Evolutionary conservation across 2,888 invertebrate genomes (phyloP).

Genomic region (Clanis bilineata): DNA sequence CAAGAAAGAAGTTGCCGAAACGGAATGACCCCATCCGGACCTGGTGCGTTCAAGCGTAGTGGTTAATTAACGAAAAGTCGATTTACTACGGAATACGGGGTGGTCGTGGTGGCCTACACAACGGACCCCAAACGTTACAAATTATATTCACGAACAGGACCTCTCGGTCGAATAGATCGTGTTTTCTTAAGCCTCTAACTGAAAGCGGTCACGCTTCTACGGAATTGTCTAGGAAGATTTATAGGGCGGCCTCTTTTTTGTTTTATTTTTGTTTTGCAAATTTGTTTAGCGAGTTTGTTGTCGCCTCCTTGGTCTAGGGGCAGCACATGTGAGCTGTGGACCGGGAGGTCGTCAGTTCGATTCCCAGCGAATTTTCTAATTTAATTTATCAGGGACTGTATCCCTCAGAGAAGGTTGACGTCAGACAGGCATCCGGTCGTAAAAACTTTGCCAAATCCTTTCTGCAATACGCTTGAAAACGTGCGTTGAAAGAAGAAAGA

Average conservation of each 20-base stretch:
- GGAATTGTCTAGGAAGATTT: neutral
- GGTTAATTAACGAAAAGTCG: slow-evolving; percentile 13
- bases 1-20: neutral
- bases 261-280: no score
- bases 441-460: no score
- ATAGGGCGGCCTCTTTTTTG: neutral
- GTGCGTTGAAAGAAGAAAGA: no score
- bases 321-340: no score
- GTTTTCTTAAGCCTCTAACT: neutral
- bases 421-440: no score
- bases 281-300: no score
- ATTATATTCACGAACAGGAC: slow-evolving; percentile 15
- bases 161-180: neutral
- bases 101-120: neutral
- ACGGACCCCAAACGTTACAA: slow-evolving; percentile 17
- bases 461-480: no score
- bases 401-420: no score
- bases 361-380: no score
- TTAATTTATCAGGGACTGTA: no score
- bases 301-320: no score
- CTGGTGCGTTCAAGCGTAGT: slow-evolving; percentile 1
- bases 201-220: neutral
- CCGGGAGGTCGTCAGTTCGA: no score
- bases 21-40: neutral
- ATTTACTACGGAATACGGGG: neutral